These are phyloP conservation scores for Trichomycterus rosablanca DNA, from an alignment of 2,113 vertebrate species.

Conservation along the genomic window DNA sequence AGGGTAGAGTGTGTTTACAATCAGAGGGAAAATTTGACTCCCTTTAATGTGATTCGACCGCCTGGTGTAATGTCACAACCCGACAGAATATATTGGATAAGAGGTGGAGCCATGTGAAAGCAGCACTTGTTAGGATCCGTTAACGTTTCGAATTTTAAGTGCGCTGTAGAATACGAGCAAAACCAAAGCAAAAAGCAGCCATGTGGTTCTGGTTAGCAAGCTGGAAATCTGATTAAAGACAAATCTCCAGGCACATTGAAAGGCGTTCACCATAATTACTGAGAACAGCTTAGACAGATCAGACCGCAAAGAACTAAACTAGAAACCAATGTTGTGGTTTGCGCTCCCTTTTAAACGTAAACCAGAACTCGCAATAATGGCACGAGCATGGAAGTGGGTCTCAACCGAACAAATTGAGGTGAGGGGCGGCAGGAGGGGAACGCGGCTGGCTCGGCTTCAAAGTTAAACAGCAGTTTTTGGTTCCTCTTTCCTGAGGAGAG, in stretches of 20 bases:
- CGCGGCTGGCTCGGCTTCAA: slow-evolving; percentile 41
- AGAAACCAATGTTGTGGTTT: slow-evolving; percentile 60
- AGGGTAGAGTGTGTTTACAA: slow-evolving; percentile 55
- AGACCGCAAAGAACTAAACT: slow-evolving; percentile 63
- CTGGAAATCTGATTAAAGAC: slow-evolving; percentile 57
- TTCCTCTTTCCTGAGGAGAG: slow-evolving; percentile 43
- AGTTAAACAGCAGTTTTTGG: slow-evolving; percentile 46
- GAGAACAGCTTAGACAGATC: slow-evolving; percentile 55
- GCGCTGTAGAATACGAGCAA: slow-evolving; percentile 45
- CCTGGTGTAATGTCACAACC: slow-evolving; percentile 31
- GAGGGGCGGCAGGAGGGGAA: slow-evolving; percentile 34
- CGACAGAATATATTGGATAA: slow-evolving; percentile 40
- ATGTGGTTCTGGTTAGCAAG: slow-evolving; percentile 57
- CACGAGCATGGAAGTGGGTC: slow-evolving; percentile 34
- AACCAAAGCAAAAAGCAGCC: slow-evolving; percentile 46
- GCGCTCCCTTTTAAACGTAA: slow-evolving; percentile 46
- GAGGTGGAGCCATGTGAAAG: slow-evolving; percentile 35
- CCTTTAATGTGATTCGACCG: slow-evolving; percentile 32
- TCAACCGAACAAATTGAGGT: slow-evolving; percentile 51
- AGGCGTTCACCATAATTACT: slow-evolving; percentile 59
- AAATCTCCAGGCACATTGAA: slow-evolving; percentile 56
- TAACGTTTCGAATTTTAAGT: slow-evolving; percentile 51
- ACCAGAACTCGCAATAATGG: slow-evolving; percentile 48
- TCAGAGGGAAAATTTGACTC: slow-evolving; percentile 24
- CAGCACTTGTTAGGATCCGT: slow-evolving; percentile 56